A percentile compares a stretch with the other conserved stretches of the same genome.
Evolutionary conservation across 37 sponge, comb jelly and placozoan genomes (phyloP).

Genomic region (Bolinopsis microptera): DNA sequence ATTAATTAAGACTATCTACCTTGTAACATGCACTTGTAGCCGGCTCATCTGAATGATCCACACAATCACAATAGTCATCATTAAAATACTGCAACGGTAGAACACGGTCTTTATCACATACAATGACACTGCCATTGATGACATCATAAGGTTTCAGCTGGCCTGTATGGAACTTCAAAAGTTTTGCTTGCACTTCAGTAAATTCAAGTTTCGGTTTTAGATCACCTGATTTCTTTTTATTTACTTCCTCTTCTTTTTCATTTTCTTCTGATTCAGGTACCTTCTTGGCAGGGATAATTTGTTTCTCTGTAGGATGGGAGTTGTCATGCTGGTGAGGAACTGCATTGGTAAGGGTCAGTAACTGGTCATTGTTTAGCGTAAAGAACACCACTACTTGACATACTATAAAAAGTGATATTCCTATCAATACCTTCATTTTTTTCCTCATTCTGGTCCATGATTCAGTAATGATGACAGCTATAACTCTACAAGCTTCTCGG

Average conservation of each 20-base stretch:
- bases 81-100: background rate
- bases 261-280: background rate
- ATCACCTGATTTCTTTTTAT: too few relatives aligned
- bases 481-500: too few relatives aligned
- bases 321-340: background rate
- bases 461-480: too few relatives aligned
- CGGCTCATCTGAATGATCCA: background rate
- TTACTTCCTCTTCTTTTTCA: background rate
- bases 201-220: background rate
- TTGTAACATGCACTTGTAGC: slow-evolving; percentile 15
- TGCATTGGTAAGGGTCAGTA: background rate
- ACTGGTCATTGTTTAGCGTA: background rate
- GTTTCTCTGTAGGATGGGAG: background rate
- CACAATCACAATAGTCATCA: slow-evolving; percentile 9
- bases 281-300: background rate
- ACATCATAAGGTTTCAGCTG: background rate
- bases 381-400: background rate
- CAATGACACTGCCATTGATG: background rate
- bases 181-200: background rate
- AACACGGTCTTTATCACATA: background rate
- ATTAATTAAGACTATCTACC: too few relatives aligned
- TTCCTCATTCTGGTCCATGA: too few relatives aligned
- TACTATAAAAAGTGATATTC: background rate
- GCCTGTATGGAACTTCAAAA: background rate
- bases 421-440: background rate